Evolutionary conservation across 2,888 invertebrate species (phyloP).

Genomic region (Drosophila tripunctata): DNA sequence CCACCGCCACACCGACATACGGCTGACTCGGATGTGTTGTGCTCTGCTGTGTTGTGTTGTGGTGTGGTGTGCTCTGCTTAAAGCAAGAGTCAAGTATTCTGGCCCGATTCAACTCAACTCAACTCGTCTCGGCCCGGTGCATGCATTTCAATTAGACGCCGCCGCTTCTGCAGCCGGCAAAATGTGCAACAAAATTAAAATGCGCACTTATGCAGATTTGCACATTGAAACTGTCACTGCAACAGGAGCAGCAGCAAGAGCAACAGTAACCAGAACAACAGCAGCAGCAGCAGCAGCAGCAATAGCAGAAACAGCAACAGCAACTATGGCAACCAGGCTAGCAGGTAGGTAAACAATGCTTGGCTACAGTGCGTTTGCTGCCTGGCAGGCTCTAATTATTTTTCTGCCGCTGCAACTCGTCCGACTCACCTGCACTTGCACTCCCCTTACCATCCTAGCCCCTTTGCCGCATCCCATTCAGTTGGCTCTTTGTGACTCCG

Average conservation of each 20-base stretch:
- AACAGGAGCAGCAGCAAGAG: constrained; percentile 33
- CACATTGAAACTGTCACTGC: constrained; percentile 79
- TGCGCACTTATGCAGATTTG: constrained; percentile 81
- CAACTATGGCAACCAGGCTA: constrained; percentile 44
- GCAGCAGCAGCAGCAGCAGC: constrained; percentile 6
- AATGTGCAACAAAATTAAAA: constrained; percentile 81
- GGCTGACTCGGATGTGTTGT: background rate
- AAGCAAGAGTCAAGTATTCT: constrained; percentile 63
- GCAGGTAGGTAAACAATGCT: constrained; percentile 43
- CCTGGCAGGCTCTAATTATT: constrained; percentile 76
- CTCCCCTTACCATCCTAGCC: background rate
- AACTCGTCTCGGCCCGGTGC: constrained; percentile 24
- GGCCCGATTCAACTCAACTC: background rate
- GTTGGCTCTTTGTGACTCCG: constrained; percentile 48
- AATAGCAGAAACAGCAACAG: constrained; percentile 8
- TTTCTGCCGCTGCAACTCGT: constrained; percentile 66
- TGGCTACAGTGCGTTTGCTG: constrained; percentile 27
- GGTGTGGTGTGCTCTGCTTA: constrained; percentile 31
- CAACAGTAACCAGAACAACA: constrained; percentile 11
- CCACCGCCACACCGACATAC: constrained; percentile 27
- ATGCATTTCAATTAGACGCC: constrained; percentile 79
- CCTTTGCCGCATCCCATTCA: constrained; percentile 5
- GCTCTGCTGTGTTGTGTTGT: background rate
- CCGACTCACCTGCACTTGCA: constrained; percentile 51
- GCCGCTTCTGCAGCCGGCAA: constrained; percentile 66